Evolutionary conservation across 2,797 vertebrate species (phyloP).

Genomic region (Triplophysa bombifrons): DNA sequence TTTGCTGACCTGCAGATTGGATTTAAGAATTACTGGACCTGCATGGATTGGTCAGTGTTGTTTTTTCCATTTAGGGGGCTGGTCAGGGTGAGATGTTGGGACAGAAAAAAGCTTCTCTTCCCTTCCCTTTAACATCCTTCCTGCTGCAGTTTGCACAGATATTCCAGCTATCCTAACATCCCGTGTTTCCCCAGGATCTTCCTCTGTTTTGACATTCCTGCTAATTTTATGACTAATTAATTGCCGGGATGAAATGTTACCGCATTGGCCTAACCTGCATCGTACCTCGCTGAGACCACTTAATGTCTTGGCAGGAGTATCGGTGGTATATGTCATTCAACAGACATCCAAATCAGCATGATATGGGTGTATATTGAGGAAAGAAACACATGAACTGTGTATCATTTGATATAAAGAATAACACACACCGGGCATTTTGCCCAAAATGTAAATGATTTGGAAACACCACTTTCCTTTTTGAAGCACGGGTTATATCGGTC

Average conservation of each 20-base stretch:
- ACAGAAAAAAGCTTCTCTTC: slow-evolving; percentile 75
- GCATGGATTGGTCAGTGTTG: slow-evolving; percentile 60
- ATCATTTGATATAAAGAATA: slow-evolving; percentile 33
- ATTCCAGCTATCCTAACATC: slow-evolving; percentile 68
- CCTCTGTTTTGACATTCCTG: slow-evolving; percentile 72
- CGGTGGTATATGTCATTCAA: slow-evolving; percentile 51
- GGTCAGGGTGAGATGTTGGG: slow-evolving; percentile 63
- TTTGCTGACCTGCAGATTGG: slow-evolving; percentile 61
- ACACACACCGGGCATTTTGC: slow-evolving; percentile 19
- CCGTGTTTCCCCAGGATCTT: slow-evolving; percentile 75
- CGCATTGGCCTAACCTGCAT: slow-evolving; percentile 46
- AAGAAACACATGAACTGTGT: slow-evolving; percentile 35
- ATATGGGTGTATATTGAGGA: not conserved
- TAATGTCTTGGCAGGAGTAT: slow-evolving; percentile 28
- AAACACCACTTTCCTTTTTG: slow-evolving; percentile 32
- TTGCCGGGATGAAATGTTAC: slow-evolving; percentile 56
- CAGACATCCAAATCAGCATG: slow-evolving; percentile 34
- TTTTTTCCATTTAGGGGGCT: slow-evolving; percentile 72
- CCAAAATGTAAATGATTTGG: slow-evolving; percentile 42
- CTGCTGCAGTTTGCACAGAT: slow-evolving; percentile 48
- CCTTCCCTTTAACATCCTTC: slow-evolving; percentile 70
- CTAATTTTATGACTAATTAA: slow-evolving; percentile 66
- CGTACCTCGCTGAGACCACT: slow-evolving; percentile 50
- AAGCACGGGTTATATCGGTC: slow-evolving; percentile 30
- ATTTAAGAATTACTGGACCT: slow-evolving; percentile 63